A percentile compares a stretch with the other conserved stretches of the same genome.
These are phyloP conservation scores for Trochalopteron elliotii DNA, from an alignment of 2,113 vertebrate genomes.

Conservation along the genomic window DNA sequence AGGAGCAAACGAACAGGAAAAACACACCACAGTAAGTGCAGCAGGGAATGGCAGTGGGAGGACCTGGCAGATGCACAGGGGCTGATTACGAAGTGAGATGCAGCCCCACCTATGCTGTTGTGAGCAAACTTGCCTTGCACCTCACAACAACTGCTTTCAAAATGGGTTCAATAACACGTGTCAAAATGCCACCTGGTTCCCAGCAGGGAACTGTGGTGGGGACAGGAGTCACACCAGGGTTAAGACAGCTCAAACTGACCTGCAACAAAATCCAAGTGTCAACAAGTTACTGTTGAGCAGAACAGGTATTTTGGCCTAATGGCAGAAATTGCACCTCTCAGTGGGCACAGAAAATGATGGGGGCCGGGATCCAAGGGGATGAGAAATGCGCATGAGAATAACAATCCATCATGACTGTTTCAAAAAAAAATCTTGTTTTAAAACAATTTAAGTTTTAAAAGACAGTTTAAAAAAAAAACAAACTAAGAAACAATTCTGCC, in stretches of 20 bases:
- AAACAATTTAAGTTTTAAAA: no score
- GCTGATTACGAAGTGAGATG: neutral
- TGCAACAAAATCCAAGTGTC: neutral
- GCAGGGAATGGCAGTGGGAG: neutral
- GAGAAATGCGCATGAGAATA: neutral
- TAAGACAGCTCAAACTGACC: neutral
- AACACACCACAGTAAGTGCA: accelerated
- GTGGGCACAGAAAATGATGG: neutral
- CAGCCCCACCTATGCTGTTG: neutral
- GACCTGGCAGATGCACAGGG: neutral
- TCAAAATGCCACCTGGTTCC: neutral
- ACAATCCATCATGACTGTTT: neutral
- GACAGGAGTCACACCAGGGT: neutral
- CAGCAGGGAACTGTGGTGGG: neutral
- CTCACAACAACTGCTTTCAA: neutral
- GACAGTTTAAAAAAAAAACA: no score
- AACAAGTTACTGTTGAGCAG: neutral
- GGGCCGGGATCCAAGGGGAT: neutral
- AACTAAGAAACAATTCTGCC: neutral
- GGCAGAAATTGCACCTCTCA: neutral
- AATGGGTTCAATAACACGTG: neutral
- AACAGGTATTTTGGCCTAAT: neutral
- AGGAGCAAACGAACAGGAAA: neutral
- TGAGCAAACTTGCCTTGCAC: neutral
- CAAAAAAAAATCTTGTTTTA: neutral